Percentiles rank a stretch among this genome's conserved stretches.
Evolutionary conservation across 92 coral and sea anemone genomes (phyloP).

Genomic region (Diadumene lineata): DNA sequence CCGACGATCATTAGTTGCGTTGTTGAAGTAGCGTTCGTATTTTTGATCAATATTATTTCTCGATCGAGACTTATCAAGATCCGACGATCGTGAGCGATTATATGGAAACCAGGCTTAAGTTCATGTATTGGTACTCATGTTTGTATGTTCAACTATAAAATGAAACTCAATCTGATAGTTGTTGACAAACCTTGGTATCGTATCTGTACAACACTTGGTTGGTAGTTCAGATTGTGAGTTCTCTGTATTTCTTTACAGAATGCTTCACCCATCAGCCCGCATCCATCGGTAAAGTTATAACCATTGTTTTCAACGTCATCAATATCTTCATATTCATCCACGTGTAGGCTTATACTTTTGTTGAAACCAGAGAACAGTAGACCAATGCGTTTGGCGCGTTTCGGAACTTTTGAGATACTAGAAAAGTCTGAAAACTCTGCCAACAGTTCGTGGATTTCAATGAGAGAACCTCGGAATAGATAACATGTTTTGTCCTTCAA

Average conservation of each 20-base stretch:
- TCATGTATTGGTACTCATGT: no score
- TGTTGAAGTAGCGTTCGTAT: no score
- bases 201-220: constrained; percentile 57
- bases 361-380: constrained; percentile 71
- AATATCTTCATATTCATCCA: constrained; percentile 42
- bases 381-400: constrained; percentile 78
- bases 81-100: no score
- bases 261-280: constrained; percentile 69
- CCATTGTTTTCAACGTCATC: constrained; percentile 40
- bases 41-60: no score
- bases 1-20: no score
- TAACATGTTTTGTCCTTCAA: constrained; percentile 66
- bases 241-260: constrained; percentile 47
- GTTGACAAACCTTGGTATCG: constrained; percentile 66
- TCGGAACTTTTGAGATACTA: constrained; percentile 44
- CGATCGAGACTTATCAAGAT: no score
- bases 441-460: constrained; percentile 48
- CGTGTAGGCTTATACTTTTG: constrained; percentile 42
- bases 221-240: constrained; percentile 3
- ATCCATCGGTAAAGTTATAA: constrained; percentile 60
- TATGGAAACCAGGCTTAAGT: no score
- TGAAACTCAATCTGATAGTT: no score
- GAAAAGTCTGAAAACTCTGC: constrained; percentile 67
- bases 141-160: no score
- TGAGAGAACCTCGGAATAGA: constrained; percentile 42